Evolutionary conservation across 2,113 vertebrate species (phyloP).

Genomic region (Leucoraja erinaceus): DNA sequence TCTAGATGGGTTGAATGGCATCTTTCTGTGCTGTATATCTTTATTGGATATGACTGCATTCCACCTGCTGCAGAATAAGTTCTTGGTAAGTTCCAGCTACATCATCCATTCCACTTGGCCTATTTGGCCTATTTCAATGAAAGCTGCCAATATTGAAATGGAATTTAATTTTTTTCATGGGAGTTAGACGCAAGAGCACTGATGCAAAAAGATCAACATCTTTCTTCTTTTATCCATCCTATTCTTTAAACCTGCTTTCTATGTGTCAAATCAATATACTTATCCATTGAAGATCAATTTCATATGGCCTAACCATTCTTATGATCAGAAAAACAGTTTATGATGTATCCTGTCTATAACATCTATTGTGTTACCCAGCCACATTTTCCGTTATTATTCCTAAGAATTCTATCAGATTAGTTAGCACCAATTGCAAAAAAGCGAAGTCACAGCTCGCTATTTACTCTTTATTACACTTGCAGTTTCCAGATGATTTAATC

Average conservation of each 20-base stretch:
- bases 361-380: neutral
- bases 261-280: too few relatives aligned
- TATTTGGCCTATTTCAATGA: too few relatives aligned
- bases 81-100: neutral
- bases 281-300: too few relatives aligned
- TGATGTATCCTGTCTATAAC: neutral
- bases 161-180: too few relatives aligned
- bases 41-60: neutral
- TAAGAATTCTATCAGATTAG: neutral
- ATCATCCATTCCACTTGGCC: neutral
- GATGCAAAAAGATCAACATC: too few relatives aligned
- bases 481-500: neutral
- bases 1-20: neutral
- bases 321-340: too few relatives aligned
- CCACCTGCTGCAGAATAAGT: neutral
- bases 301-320: neutral
- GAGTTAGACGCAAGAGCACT: too few relatives aligned
- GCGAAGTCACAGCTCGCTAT: neutral
- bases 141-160: too few relatives aligned
- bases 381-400: neutral
- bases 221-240: too few relatives aligned
- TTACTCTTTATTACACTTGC: neutral
- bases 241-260: too few relatives aligned
- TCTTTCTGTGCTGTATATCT: neutral
- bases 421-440: neutral